A percentile compares a stretch with the other conserved stretches of the same genome.
Evolutionary conservation across 2,888 invertebrate genomes (phyloP).

Genomic region (Deilephila elpenor): DNA sequence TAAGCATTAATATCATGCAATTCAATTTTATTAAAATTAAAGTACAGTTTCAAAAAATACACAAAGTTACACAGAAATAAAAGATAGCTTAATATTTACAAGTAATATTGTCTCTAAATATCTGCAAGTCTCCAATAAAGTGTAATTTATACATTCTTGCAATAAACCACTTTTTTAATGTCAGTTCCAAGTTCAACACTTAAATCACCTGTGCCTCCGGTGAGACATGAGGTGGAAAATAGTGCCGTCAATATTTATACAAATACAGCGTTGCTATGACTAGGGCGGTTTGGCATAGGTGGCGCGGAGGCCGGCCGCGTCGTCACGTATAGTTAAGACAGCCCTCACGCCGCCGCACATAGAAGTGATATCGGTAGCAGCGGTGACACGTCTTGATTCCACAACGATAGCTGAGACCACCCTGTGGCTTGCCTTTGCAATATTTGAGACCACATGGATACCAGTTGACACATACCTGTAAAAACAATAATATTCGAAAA

Average conservation of each 20-base stretch:
- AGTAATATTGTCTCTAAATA: conserved; percentile 8
- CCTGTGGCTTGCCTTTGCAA: conserved; percentile 92
- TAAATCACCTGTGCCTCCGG: neutral
- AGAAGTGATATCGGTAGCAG: conserved; percentile 94
- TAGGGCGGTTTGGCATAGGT: conserved; percentile 41
- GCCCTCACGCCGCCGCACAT: conserved; percentile 90
- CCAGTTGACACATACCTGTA: conserved; percentile 93
- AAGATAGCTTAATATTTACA: conserved; percentile 15
- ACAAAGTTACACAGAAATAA: neutral
- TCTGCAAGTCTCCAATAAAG: neutral
- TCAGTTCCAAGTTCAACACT: neutral
- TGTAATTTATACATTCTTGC: neutral
- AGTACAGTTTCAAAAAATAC: neutral
- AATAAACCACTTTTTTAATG: neutral
- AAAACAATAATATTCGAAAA: neutral
- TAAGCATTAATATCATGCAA: neutral
- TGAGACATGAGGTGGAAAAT: neutral
- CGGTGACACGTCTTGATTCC: conserved; percentile 98
- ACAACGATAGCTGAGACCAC: conserved; percentile 91
- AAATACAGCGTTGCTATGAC: conserved; percentile 45
- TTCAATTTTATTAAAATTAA: neutral
- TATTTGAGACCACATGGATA: conserved; percentile 98
- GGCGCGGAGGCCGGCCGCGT: conserved; percentile 41
- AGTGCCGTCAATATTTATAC: conserved; percentile 36
- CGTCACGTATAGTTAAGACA: conserved; percentile 73